Evolutionary conservation across 2,797 vertebrate genomes (phyloP).

Genomic region (Anas acuta): DNA sequence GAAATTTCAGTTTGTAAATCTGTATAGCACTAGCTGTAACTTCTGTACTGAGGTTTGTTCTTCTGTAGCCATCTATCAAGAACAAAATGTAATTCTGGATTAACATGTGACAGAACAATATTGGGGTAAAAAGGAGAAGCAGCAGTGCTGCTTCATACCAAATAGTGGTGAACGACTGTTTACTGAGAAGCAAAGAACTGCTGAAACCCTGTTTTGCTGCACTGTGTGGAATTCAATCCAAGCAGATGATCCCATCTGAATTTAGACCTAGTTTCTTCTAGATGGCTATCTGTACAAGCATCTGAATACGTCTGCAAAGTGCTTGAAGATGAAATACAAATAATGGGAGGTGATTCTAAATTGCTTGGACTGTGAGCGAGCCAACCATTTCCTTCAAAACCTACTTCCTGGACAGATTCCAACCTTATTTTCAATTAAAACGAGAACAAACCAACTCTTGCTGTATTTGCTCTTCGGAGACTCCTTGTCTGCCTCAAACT

Average conservation of each 20-base stretch:
- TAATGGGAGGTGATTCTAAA: conserved; percentile 24
- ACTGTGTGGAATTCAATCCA: conserved; percentile 4
- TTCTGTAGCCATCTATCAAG: neutral
- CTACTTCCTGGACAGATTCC: conserved; percentile 28
- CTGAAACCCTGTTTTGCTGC: neutral
- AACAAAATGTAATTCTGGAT: neutral
- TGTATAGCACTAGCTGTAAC: neutral
- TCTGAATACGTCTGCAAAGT: neutral
- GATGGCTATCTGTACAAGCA: neutral
- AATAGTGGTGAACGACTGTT: neutral
- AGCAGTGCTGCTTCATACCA: neutral
- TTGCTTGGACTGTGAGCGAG: conserved; percentile 5
- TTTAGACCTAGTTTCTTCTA: conserved; percentile 14
- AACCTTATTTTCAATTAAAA: conserved; percentile 39
- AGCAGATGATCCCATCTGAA: conserved; percentile 4
- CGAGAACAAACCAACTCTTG: neutral
- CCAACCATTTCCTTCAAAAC: conserved; percentile 22
- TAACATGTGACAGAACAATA: neutral
- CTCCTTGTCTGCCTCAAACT: conserved; percentile 35
- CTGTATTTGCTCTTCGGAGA: neutral
- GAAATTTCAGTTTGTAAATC: neutral
- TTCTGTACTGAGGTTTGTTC: neutral
- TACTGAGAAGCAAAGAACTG: neutral
- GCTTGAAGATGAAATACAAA: neutral
- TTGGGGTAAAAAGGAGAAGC: neutral